Conservation (phyloP, 1,140 invertebrate genomes). For the Hermetia illucens region DNA sequence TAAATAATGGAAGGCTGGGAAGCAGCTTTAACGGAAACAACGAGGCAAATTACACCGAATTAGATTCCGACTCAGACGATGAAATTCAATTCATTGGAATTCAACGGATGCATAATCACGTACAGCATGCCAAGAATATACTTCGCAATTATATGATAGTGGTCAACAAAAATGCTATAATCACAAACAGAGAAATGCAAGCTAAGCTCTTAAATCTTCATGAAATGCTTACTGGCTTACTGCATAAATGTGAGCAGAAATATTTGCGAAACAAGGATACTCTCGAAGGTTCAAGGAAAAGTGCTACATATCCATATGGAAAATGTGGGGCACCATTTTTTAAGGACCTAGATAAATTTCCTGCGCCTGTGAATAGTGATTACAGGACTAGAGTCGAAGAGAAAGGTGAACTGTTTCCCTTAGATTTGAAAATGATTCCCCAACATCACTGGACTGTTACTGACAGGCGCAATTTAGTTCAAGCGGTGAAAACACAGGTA, state of each 20-base stretch:
- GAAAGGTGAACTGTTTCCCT: slow-evolving; percentile 3
- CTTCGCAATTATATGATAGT: not conserved
- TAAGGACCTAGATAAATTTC: not conserved
- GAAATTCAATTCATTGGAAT: not conserved
- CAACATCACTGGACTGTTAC: not conserved
- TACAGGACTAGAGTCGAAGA: slow-evolving; percentile 1
- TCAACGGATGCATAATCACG: not conserved
- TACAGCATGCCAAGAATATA: not conserved
- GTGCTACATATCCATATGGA: not conserved
- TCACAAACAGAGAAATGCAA: not conserved
- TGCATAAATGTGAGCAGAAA: not conserved
- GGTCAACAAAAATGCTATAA: slow-evolving; percentile 1
- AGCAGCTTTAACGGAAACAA: too few relatives aligned
- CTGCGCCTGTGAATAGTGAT: slow-evolving; percentile 2
- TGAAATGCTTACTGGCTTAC: not conserved
- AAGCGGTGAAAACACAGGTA: slow-evolving; percentile 3
- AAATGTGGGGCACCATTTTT: slow-evolving; percentile 6
- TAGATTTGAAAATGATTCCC: not conserved
- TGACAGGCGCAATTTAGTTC: not conserved
- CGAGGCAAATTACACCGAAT: not conserved
- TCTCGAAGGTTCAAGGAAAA: not conserved
- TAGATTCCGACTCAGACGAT: not conserved
- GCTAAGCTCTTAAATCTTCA: not conserved
- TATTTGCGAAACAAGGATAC: not conserved
- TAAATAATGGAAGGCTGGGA: too few relatives aligned